Conservation (phyloP, 2,797 vertebrate genomes). For the Falco cherrug region DNA sequence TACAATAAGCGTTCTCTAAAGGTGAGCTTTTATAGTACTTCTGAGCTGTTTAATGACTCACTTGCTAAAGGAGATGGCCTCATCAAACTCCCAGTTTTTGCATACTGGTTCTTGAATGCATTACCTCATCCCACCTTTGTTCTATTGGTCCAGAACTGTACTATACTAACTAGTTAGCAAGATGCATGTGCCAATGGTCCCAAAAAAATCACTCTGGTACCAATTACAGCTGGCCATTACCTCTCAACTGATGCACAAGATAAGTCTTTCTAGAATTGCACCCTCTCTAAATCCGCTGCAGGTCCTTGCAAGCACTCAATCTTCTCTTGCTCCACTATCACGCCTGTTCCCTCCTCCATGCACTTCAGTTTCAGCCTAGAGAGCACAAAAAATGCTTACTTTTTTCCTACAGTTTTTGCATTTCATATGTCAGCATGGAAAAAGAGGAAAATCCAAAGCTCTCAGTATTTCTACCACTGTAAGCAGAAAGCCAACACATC, state of each 20-base stretch:
- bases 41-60: not conserved
- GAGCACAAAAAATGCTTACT: not conserved
- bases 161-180: not conserved
- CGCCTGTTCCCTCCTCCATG: not conserved
- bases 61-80: not conserved
- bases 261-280: not conserved
- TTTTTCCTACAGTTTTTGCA: not conserved
- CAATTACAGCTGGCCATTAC: not conserved
- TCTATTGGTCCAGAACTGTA: not conserved
- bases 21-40: not conserved
- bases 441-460: not conserved
- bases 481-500: not conserved
- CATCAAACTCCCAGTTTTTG: not conserved
- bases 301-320: not conserved
- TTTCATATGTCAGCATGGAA: not conserved
- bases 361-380: not conserved
- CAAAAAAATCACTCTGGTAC: not conserved
- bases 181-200: not conserved
- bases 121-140: not conserved
- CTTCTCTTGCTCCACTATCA: not conserved
- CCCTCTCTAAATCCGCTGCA: not conserved
- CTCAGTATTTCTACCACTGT: not conserved
- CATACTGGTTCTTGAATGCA: not conserved
- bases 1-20: not conserved
- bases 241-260: not conserved